Evolutionary conservation across 2,888 invertebrate genomes (phyloP).

Genomic region (Phrixothrix hirtus): DNA sequence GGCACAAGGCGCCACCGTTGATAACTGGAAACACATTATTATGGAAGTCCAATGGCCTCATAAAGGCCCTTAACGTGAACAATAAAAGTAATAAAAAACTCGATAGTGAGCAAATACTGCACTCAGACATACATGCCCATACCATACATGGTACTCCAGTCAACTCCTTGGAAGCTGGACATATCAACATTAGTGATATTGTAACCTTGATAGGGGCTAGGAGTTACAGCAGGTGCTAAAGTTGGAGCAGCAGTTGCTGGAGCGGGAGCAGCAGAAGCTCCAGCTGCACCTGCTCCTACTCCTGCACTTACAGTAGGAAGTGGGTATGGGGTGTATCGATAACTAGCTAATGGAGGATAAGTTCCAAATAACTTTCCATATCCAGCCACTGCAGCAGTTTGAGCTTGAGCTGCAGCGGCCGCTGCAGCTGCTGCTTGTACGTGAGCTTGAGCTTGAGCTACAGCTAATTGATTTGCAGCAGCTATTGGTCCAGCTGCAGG

Average conservation of each 20-base stretch:
- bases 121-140: conserved; percentile 89
- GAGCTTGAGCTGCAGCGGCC: conserved; percentile 62
- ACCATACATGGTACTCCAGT: conserved; percentile 90
- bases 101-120: conserved; percentile 39
- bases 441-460: conserved; percentile 57
- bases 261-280: conserved; percentile 54
- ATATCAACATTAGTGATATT: conserved; percentile 88
- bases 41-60: conserved; percentile 41
- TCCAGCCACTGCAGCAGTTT: conserved; percentile 64
- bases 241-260: conserved; percentile 65
- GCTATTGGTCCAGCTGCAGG: conserved; percentile 59
- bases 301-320: conserved; percentile 54
- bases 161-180: conserved; percentile 90
- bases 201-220: conserved; percentile 75
- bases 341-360: conserved; percentile 63
- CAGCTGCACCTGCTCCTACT: conserved; percentile 59
- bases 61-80: conserved; percentile 24
- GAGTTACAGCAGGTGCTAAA: conserved; percentile 66
- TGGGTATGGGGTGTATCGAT: conserved; percentile 68
- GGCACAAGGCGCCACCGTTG: conserved; percentile 51
- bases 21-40: conserved; percentile 50
- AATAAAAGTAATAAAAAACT: conserved; percentile 34
- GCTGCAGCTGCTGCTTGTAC: conserved; percentile 55
- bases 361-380: conserved; percentile 69
- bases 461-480: conserved; percentile 64